These are phyloP conservation scores for Spea hammondii DNA, from an alignment of 2,797 vertebrate genomes.

Conservation along the genomic window DNA sequence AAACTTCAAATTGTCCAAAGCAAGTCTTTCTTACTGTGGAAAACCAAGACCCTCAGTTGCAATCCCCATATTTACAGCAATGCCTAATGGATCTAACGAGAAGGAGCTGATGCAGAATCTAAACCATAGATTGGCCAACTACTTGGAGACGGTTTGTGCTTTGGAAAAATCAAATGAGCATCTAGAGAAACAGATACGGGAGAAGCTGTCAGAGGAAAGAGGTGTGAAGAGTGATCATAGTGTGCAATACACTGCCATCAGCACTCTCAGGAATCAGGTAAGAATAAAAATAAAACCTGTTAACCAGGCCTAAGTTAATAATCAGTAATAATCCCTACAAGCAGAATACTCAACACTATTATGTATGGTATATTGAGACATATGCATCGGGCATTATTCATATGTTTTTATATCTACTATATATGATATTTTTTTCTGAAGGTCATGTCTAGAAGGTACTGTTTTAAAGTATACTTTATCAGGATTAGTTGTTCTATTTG, in stretches of 20 bases:
- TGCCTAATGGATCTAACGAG: constrained; percentile 55
- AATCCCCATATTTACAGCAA: not conserved
- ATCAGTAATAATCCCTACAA: no score
- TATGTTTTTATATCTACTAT: no score
- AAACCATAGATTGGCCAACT: constrained; percentile 81
- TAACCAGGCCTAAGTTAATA: no score
- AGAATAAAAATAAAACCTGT: not conserved
- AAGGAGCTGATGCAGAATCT: constrained; percentile 90
- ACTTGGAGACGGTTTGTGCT: constrained; percentile 82
- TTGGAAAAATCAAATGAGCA: constrained; percentile 73
- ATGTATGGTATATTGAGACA: no score
- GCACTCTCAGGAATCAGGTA: constrained; percentile 33
- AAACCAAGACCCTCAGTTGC: not conserved
- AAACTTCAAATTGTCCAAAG: constrained; percentile 11
- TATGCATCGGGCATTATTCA: no score
- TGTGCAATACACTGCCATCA: constrained; percentile 22
- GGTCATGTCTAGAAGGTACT: no score
- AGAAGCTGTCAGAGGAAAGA: constrained; percentile 47
- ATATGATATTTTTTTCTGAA: no score
- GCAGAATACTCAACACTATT: no score
- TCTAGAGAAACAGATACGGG: constrained; percentile 74
- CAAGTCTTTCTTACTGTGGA: constrained; percentile 22
- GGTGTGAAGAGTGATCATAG: constrained; percentile 17
- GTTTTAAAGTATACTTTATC: no score
- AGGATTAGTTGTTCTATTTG: no score